Conservation (phyloP, 2,797 vertebrate species). For the Cetoscarus ocellatus region DNA sequence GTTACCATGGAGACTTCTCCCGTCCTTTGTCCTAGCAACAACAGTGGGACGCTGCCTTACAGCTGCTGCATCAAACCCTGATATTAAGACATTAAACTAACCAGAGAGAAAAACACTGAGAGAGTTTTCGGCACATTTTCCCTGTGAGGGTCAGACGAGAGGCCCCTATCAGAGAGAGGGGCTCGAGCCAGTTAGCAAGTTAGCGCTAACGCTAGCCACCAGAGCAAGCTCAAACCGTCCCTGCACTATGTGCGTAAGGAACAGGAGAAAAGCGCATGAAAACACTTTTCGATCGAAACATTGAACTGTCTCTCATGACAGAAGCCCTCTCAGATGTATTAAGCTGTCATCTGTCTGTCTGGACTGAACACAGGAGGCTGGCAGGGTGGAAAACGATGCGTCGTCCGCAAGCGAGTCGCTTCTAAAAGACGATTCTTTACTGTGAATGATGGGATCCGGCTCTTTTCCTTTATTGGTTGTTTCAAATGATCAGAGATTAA, state of each 20-base stretch:
- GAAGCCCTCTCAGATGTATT: neutral
- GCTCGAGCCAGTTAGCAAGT: neutral
- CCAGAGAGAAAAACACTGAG: neutral
- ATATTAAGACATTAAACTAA: slow-evolving; percentile 1
- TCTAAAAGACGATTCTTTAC: no score
- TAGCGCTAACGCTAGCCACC: slow-evolving; percentile 22
- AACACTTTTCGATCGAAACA: neutral
- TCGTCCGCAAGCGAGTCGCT: no score
- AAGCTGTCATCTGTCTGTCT: neutral
- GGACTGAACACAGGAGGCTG: neutral
- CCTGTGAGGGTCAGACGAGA: neutral
- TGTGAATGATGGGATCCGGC: no score
- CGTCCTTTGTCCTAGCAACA: slow-evolving; percentile 75
- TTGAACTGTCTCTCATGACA: neutral
- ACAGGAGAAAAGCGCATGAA: neutral
- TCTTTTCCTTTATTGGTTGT: no score
- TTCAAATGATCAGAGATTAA: no score
- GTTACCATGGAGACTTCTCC: slow-evolving; percentile 81
- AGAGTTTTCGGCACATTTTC: neutral
- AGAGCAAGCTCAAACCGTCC: neutral
- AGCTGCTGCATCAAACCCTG: slow-evolving; percentile 17
- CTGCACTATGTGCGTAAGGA: neutral
- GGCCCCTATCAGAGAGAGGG: neutral
- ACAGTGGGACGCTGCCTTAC: slow-evolving; percentile 21
- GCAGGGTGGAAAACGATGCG: neutral